Conservation (phyloP, 2,113 vertebrate genomes). For the Chloebia gouldiae region DNA sequence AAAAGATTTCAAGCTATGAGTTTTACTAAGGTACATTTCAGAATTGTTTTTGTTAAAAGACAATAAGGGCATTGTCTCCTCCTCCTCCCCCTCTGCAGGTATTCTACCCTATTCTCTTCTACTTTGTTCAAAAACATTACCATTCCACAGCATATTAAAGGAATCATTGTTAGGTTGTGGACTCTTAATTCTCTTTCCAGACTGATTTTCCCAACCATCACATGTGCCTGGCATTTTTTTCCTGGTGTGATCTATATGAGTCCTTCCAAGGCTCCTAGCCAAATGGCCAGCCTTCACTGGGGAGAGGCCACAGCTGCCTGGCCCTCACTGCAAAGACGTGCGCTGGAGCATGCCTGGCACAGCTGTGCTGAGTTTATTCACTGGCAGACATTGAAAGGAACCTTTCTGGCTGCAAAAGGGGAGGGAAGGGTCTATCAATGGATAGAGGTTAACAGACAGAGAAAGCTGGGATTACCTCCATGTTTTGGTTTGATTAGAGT, state of each 20-base stretch:
- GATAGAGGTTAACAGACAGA: neutral
- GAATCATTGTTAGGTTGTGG: neutral
- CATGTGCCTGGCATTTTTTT: neutral
- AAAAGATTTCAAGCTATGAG: neutral
- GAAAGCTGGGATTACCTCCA: neutral
- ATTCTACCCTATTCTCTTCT: neutral
- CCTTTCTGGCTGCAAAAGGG: neutral
- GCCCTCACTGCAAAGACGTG: neutral
- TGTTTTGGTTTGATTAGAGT: neutral
- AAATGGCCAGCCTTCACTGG: neutral
- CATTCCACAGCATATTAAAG: neutral
- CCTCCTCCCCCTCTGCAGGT: slow-evolving; percentile 15
- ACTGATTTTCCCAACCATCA: slow-evolving; percentile 7
- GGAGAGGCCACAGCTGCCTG: slow-evolving; percentile 20
- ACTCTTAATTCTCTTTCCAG: slow-evolving; percentile 21
- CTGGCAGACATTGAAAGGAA: neutral
- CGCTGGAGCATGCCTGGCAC: neutral
- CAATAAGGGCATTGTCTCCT: neutral
- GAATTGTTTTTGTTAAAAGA: slow-evolving; percentile 41
- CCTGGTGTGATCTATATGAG: neutral
- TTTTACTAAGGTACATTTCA: slow-evolving; percentile 23
- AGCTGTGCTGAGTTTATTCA: slow-evolving; percentile 1
- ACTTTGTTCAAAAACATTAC: slow-evolving; percentile 21
- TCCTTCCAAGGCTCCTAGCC: neutral
- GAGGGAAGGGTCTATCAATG: neutral